phyloP scores from a whole-genome alignment of 2,888 invertebrate genomes.

The Osmoderma eremita region DNA sequence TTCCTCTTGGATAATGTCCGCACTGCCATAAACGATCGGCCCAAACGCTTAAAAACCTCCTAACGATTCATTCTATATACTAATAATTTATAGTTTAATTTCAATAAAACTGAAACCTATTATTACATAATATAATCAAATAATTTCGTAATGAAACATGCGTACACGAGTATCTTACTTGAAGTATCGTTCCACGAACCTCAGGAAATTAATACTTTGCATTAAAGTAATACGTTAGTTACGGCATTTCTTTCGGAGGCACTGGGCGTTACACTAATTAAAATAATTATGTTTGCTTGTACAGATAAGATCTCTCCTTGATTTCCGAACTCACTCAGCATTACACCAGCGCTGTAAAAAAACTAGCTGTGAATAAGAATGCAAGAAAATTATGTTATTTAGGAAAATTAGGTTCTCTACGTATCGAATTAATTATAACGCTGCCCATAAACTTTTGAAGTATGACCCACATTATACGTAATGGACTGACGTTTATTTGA shows the following conservation, averaged over 20 bases:
- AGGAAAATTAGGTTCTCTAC: not conserved
- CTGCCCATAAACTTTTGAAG: too few species aligned
- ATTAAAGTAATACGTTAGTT: conserved; percentile 21
- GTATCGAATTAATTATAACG: not conserved
- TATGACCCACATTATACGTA: too few species aligned
- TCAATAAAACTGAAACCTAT: too few species aligned
- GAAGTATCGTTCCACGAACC: conserved; percentile 3
- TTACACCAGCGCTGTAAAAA: not conserved
- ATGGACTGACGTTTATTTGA: too few species aligned
- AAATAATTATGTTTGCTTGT: conserved; percentile 18
- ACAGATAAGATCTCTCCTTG: conserved; percentile 11
- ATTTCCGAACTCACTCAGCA: not conserved
- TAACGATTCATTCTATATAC: too few species aligned
- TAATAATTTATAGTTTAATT: too few species aligned
- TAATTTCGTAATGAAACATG: too few species aligned
- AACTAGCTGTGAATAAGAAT: not conserved
- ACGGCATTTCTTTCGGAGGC: conserved; percentile 6
- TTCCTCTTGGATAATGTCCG: too few species aligned
- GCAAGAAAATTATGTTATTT: conserved; percentile 20
- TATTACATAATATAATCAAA: too few species aligned
- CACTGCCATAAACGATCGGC: too few species aligned
- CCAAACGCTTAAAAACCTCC: too few species aligned
- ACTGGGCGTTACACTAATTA: conserved; percentile 24
- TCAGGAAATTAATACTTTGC: conserved; percentile 12
- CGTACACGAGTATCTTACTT: too few species aligned